Evolutionary conservation across 92 coral and sea anemone genomes (phyloP), one percentile per base, ranked within the genome.

Genomic region (Ricordea florida): DNA sequence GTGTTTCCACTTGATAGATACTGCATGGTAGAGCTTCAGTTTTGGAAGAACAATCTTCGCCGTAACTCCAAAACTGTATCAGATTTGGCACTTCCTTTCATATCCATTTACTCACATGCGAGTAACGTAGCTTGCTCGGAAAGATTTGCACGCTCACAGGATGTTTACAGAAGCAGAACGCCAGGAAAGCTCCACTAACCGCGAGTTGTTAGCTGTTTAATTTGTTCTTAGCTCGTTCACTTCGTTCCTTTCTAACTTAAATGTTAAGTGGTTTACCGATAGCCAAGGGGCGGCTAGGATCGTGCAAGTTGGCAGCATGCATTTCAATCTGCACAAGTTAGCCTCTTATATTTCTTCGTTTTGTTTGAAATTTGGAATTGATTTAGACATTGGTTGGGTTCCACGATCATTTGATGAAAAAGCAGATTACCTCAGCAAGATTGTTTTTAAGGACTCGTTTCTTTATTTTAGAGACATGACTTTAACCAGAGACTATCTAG

Each of bases 191-290:
- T 80, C 80, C 30, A 60, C 80, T 31, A 37, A 70, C 38, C 34
- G 73, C 50, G 80, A 71, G 59, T 37, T 80, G 40, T 7, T 80
- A 33, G 80, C 80, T 45, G 52, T 80, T 35, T 49, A 58, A 37
- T 69, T 57, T 59, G 67, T 58, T 58, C 62, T 60, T 16, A 17
- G 62, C 32, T 59, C 81, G 24, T 72, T 81, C 43, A 26, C 53
- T 32, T 34, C 47, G 26, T 26, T 61, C 33, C 66, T 66, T 32
- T 10, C 51, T 34, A 29, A 56, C 56, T 66, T 60, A 2, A 78
- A 34, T 21, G 69, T 79, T 21, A 79, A 79, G 47, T 67, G 69
- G 84, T 78, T 63, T 57, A 66, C 84, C 26, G 84, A 78, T 18
- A 67, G 72, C 57, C 76, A 65, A 37, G 70, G 74, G 47, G 69